Evolutionary conservation across 1,140 invertebrate genomes (phyloP).

Genomic region (Charaxes varanes): DNA sequence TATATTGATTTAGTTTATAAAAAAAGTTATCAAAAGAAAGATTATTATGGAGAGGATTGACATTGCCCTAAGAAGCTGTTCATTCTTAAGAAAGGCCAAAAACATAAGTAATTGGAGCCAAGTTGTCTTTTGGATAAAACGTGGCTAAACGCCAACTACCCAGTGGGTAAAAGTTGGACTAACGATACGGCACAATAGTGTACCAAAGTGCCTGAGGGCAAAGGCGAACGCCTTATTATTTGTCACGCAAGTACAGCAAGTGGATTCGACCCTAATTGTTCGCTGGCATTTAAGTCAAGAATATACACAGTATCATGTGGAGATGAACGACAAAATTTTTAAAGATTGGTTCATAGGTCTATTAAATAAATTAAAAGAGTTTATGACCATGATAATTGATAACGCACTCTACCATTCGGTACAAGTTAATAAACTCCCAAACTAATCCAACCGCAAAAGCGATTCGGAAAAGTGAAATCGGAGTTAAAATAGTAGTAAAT

Average conservation of each 20-base stretch:
- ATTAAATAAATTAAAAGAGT: constrained; percentile 15
- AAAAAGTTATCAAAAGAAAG: constrained; percentile 24
- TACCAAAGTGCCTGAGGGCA: constrained; percentile 9
- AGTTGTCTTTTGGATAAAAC: no score
- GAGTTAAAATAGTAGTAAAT: no score
- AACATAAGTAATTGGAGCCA: constrained; percentile 10
- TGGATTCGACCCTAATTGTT: constrained; percentile 12
- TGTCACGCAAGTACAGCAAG: constrained; percentile 5
- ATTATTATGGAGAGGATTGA: constrained; percentile 21
- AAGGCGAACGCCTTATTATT: constrained; percentile 7
- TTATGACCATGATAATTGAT: constrained; percentile 24
- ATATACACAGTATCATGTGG: constrained; percentile 23
- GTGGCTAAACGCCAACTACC: no score
- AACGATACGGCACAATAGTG: constrained; percentile 11
- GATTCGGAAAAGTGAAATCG: constrained; percentile 6
- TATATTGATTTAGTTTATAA: constrained; percentile 15
- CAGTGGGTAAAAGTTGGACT: constrained; percentile 9
- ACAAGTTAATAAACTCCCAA: constrained; percentile 29
- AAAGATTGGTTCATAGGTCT: constrained; percentile 22
- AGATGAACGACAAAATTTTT: constrained; percentile 25
- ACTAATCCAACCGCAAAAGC: no score
- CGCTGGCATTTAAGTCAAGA: no score
- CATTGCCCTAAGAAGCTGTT: constrained; percentile 9
- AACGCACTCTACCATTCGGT: constrained; percentile 28
- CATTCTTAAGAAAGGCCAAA: constrained; percentile 15